phyloP scores from a whole-genome alignment of 2,797 vertebrate genomes.

The Pipistrellus pipistrellus region DNA sequence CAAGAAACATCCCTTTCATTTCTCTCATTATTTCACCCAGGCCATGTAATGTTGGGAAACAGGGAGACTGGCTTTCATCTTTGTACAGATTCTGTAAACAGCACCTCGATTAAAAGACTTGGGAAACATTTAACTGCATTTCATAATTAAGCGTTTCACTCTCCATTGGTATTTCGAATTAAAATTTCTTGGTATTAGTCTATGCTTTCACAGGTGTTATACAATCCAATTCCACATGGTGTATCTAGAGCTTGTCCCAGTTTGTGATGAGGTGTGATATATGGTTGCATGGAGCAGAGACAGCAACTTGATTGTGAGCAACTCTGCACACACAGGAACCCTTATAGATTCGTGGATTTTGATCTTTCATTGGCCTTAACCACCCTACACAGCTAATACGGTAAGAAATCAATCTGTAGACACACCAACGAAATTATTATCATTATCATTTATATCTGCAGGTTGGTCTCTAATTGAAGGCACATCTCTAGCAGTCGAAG shows the following conservation, averaged over 20 bases:
- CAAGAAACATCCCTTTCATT: conserved; percentile 3
- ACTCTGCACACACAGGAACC: background rate
- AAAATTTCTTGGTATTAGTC: background rate
- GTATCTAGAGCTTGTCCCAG: background rate
- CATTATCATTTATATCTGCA: background rate
- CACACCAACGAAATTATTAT: background rate
- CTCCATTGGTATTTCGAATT: background rate
- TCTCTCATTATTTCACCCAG: background rate
- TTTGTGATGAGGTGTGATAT: background rate
- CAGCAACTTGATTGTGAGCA: background rate
- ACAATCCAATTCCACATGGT: background rate
- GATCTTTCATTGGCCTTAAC: background rate
- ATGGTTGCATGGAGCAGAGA: background rate
- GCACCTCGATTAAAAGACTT: background rate
- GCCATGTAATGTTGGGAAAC: background rate
- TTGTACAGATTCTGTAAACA: background rate
- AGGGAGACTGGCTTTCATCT: conserved; percentile 1
- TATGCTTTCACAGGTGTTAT: background rate
- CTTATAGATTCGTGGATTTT: background rate
- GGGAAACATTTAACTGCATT: background rate
- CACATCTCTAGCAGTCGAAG: background rate
- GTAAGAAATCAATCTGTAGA: background rate
- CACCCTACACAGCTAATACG: background rate
- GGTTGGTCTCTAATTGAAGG: background rate
- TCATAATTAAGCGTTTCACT: conserved; percentile 31